A percentile compares a stretch with the other conserved stretches of the same genome.
Conservation (phyloP, 2,797 vertebrate species). For the Diglossa cyanea region DNA sequence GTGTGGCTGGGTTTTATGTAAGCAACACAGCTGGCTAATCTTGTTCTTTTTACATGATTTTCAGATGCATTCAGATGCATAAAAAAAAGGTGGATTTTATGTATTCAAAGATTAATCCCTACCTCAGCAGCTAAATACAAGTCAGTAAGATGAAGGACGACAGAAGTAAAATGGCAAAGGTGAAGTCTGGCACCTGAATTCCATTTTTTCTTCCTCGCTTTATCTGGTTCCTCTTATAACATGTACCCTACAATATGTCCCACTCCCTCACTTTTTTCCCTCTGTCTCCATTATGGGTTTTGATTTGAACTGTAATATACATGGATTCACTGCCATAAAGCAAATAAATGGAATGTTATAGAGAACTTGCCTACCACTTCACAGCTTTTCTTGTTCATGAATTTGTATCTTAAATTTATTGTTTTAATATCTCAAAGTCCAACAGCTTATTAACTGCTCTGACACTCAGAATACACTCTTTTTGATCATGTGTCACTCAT, state of each 20-base stretch:
- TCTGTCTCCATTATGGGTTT: constrained; percentile 3
- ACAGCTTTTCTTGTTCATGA: constrained; percentile 34
- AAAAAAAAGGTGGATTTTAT: not conserved
- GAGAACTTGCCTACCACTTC: constrained; percentile 11
- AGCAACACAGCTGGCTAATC: not conserved
- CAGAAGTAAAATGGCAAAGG: not conserved
- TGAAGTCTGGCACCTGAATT: not conserved
- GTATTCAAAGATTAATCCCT: not conserved
- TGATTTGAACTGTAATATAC: constrained; percentile 26
- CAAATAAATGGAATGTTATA: constrained; percentile 36
- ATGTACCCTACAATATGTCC: not conserved
- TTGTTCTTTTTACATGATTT: not conserved
- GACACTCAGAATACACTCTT: constrained; percentile 53
- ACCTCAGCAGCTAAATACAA: not conserved
- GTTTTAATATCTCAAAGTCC: constrained; percentile 76
- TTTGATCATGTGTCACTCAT: constrained; percentile 69
- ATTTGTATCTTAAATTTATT: constrained; percentile 72
- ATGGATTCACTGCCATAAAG: not conserved
- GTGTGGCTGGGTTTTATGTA: not conserved
- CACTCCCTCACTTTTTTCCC: not conserved
- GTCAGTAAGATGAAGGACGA: not conserved
- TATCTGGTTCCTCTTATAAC: not conserved
- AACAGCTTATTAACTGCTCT: constrained; percentile 72
- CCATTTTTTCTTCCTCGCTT: not conserved
- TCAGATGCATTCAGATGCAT: too few species aligned